Evolutionary conservation across 2,113 vertebrate species (phyloP).

Genomic region (Sapajus apella): DNA sequence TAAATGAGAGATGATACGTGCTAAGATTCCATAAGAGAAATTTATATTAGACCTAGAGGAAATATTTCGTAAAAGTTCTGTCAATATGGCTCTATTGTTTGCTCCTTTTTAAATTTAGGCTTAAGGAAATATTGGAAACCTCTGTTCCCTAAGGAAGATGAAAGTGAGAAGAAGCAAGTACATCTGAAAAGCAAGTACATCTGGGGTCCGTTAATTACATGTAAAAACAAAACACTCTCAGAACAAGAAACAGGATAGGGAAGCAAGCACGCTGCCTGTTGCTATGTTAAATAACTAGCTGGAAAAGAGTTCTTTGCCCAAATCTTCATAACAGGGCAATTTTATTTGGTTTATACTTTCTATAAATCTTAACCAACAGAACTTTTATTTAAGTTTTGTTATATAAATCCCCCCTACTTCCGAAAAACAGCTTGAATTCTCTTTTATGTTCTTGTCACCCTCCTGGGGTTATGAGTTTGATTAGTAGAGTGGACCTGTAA

Average conservation of each 20-base stretch:
- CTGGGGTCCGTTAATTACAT: conserved; percentile 75
- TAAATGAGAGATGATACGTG: background rate
- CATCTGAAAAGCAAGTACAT: conserved; percentile 65
- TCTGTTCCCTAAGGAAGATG: conserved; percentile 70
- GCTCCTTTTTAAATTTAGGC: conserved; percentile 17
- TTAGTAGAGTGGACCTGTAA: conserved; percentile 68
- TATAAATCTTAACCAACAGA: conserved; percentile 73
- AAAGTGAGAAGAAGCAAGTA: conserved; percentile 68
- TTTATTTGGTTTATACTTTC: conserved; percentile 76
- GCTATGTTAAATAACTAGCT: conserved; percentile 46
- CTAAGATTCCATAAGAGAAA: background rate
- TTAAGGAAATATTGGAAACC: conserved; percentile 70
- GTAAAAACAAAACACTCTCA: conserved; percentile 71
- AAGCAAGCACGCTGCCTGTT: conserved; percentile 48
- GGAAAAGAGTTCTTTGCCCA: conserved; percentile 58
- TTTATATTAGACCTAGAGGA: conserved; percentile 39
- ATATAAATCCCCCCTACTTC: conserved; percentile 61
- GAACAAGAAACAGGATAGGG: conserved; percentile 64
- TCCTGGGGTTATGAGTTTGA: conserved; percentile 72
- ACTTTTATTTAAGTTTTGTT: conserved; percentile 71
- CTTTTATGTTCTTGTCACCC: conserved; percentile 72
- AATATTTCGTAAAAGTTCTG: conserved; percentile 40
- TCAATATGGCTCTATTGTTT: conserved; percentile 49
- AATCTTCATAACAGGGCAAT: conserved; percentile 71
- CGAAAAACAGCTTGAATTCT: conserved; percentile 73